Evolutionary conservation across 2,888 invertebrate genomes (phyloP), one percentile per base, ranked within the genome.

Genomic region (Calliphora vomitoria): DNA sequence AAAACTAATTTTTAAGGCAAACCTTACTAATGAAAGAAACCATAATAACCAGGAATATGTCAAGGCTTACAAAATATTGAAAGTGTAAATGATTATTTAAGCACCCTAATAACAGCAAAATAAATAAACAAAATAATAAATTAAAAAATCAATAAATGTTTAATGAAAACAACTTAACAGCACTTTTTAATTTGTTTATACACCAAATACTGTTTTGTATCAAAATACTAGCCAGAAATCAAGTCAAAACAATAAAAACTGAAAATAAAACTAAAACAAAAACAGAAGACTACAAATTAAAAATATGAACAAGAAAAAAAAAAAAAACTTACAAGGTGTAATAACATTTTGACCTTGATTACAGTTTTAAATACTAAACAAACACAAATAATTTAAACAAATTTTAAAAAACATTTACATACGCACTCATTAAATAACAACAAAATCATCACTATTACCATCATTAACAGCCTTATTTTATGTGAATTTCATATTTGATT

Each of bases 271-370:
- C 25, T n/a, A 62, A 31, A 71, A 62, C 35, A 2, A 53, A 62
- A 60, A 62, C 8, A 47, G n/a, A 55, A 62, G 15, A 18, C 3
- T 4, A 74, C 13, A 74, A 72, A 20, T 58, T 38, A 41, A 53
- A 44, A 20, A 0, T 38, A 8, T 15, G 4, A 35, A 38, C 11
- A n/a, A 35, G 15, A 20, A 53, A 62, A 72, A 0, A 62, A 50
- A 53, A 53, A 18, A 75, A 50, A 50, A 35, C 11, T 71, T 72
- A 53, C 71, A 80, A 50, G 69, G 31, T 71, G 50, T 80, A 72
- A 72, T 62, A 62, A 62, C 38, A 41, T 25, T 53, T 25, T 53
- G n/a, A 64, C 81, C 81, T 64, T 81, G 72, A 81, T 66, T 55
- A 64, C 60, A 62, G 15, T 25, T 69, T 18, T 35, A 35, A 60